phyloP scores from a whole-genome alignment of 2,888 invertebrate species.

The Trichacis sp. region DNA sequence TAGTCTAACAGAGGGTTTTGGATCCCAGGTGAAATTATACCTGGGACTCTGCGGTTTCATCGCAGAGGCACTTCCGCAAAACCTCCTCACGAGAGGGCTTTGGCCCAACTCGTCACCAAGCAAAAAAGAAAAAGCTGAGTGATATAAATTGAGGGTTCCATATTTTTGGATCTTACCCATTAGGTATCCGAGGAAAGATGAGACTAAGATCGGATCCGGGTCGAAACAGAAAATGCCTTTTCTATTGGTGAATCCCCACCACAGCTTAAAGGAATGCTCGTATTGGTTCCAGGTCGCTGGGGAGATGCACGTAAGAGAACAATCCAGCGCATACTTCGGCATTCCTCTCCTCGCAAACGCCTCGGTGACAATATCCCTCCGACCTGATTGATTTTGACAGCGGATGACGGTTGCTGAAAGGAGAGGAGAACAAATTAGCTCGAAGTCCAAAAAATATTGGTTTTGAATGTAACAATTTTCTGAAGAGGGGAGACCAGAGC shows the following conservation, averaged over 20 bases:
- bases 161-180: not conserved
- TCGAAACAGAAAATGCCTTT: not conserved
- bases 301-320: not conserved
- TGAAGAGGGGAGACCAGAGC: constrained; percentile 26
- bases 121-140: not conserved
- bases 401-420: constrained; percentile 27
- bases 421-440: constrained; percentile 38
- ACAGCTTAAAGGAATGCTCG: not conserved
- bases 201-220: not conserved
- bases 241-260: not conserved
- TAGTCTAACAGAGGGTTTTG: not conserved
- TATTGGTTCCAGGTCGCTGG: constrained; percentile 3
- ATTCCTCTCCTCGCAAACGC: not conserved
- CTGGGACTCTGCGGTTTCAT: too few species aligned
- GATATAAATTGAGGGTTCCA: not conserved
- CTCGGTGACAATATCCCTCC: constrained; percentile 2
- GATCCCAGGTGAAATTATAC: too few species aligned
- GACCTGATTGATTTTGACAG: not conserved
- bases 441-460: constrained; percentile 22
- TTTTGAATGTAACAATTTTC: not conserved
- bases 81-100: not conserved
- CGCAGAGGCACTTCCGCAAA: not conserved
- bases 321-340: not conserved
- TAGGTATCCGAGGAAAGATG: not conserved
- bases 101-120: not conserved